Evolutionary conservation across 2,888 invertebrate genomes (phyloP).

Genomic region (Polydrusus cervinus): DNA sequence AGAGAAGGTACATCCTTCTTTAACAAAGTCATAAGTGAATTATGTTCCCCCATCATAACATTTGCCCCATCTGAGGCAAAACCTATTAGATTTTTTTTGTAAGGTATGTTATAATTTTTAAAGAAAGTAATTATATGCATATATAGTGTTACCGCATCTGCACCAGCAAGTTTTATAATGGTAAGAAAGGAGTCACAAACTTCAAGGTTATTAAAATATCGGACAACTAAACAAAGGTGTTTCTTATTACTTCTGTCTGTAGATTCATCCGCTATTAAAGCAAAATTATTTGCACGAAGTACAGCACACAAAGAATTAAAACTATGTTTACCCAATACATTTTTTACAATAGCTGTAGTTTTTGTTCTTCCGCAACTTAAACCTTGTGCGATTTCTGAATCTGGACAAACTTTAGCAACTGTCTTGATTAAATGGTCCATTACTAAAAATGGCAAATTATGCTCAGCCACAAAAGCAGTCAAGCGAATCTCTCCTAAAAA

Average conservation of each 20-base stretch:
- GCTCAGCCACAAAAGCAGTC: not conserved
- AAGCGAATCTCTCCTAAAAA: not conserved
- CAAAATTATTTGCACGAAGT: not conserved
- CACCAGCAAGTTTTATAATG: not conserved
- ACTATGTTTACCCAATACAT: not conserved
- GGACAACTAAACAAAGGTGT: not conserved
- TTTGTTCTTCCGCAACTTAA: not conserved
- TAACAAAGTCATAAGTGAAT: slow-evolving; percentile 35
- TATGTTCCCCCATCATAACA: slow-evolving; percentile 43
- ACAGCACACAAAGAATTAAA: not conserved
- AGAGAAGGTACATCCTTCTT: too few species aligned
- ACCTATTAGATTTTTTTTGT: slow-evolving; percentile 34
- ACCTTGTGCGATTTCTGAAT: not conserved
- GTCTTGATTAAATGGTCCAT: not conserved
- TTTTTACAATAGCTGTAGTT: not conserved
- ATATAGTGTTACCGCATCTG: not conserved
- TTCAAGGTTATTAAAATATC: not conserved
- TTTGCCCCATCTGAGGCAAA: slow-evolving; percentile 48
- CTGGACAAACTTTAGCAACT: not conserved
- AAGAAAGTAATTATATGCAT: not conserved
- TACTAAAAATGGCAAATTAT: not conserved
- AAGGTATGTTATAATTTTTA: slow-evolving; percentile 12
- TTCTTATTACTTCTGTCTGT: not conserved
- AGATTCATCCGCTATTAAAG: not conserved
- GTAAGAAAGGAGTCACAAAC: not conserved